Base-by-base conservation (phyloP, 2,113 vertebrate genomes). In the Glaucidium brasilianum region DNA sequence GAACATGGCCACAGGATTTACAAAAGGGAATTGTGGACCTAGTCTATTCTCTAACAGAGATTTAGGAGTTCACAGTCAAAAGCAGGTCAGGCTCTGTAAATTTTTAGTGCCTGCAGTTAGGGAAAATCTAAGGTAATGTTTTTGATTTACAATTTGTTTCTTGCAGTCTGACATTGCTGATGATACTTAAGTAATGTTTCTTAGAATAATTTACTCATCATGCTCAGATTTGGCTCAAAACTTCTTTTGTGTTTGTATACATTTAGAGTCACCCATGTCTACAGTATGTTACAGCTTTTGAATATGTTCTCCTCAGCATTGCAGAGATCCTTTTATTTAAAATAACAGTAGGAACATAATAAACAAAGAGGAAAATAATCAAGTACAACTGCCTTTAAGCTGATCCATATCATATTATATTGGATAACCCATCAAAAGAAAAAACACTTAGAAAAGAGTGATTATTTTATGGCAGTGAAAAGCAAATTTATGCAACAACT, bases 121-220 rank as follows among this genome's bases (percentile, higher is more conserved):
- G 35, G 41, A 71, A 95, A 88, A 94, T 56, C 77, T 9, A 90
- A 88, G 78, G 59, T 60, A 52, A 56, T 72, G 56, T 92, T 97
- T 95, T 64, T 68, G 81, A 77, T 92, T 93, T 78, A 41, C 3
- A 29, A 26, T 53, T 91, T 81, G 22, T 56, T 92, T 68, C 45
- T 78, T 69, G 43, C 45, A 78, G 37, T 74, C 47, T 95, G 83
- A 35, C 53, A 45, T 72, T 85, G 88, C 56, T 94, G 76, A 63
- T 81, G 63, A 75, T 52, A 75, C 52, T 88, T 68, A 80, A 94
- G 43, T 68, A 74, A 49, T 72, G 6, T 30, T 60, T 93, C 64
- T 91, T 87, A 78, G 27, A 89, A 88, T 60, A 84, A 84, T 94
- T 92, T 94, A 71, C 60, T 90, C 60, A 89, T 89, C 50, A 47